Evolutionary conservation across 35 echinoderm and acorn worm species (phyloP), one percentile per base, ranked within the genome.

Genomic region (Ptychodera flava): DNA sequence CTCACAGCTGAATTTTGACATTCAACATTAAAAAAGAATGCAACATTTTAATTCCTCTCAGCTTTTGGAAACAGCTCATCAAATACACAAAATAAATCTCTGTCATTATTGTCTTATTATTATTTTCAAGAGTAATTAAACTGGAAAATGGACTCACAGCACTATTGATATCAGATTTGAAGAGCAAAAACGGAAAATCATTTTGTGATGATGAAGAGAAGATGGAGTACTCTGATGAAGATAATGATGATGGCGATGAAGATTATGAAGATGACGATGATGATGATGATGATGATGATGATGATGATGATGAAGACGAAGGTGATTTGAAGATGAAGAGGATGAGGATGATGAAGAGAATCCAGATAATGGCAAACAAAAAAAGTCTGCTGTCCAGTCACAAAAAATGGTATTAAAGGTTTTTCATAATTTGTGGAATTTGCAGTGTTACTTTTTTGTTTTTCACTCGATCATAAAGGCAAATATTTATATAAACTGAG

Each of bases 301-400:
- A 35, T 16, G 77, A 33, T 0, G 91, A 81, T 45, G 84, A 81
- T 81, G 84, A 45, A 14, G 87, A 82, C 35, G 76, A 29, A 15
- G 89, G 78, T 36, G 83, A 85, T 29, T n/a, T 37, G 79, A 80
- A 1, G 38, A 84, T 15, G 91, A 91, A 34, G 89, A 91, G 36
- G 91, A 85, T 0, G 78, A 82, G 78, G 91, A 82, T 31, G 82
- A 45, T 53, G 91, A 85, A 14, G 87, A 93, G 32, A 88, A 85
- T 28, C 32, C 77, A 81, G 88, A 82, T 33, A 82, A 16, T 32
- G 35, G 33, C 80, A 75, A n/a, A 36, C 33, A 33, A 0, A 89
- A 86, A 35, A 93, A 83, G 37, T 1, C 31, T 30, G 77, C 36
- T 6, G 29, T 38, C 31, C 79, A 85, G 30, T 77, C 85, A 83